Base-by-base conservation (phyloP, 2,113 vertebrate species). In the Xenopus tropicalis region DNA sequence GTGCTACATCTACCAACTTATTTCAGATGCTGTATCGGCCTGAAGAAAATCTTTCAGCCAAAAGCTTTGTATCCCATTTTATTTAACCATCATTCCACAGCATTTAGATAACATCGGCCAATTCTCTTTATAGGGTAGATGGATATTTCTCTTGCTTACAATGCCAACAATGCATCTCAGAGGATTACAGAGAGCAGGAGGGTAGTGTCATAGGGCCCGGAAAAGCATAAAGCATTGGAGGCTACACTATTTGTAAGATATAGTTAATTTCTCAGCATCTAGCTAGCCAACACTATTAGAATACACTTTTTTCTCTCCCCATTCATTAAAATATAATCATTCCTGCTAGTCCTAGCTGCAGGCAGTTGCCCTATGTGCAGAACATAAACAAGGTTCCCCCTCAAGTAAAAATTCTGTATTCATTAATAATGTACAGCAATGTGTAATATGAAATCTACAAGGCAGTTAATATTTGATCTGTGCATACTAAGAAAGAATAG, bases 61-160 rank as follows among this genome's bases (percentile, higher is more conserved):
- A 67, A 74, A 67, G 72, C 29, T 37, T 37, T 37, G 29, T 37
- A 4, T 3, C 29, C 29, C 6, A 9, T 37, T 37, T 37, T 37
- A 74, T 74, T 74, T 65, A 61, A 74, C 67, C 72, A 74, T 74
- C 72, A 61, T 74, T 66, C 61, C 54, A 20, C 65, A 61, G 64
- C 61, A 54, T 74, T 74, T 74, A 74, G 72, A 74, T 74, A 74
- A 74, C 72, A 74, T 67, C 56, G 22, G 44, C 54, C 72, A 67
- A 74, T 74, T 74, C 72, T 37, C 64, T 74, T 74, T 74, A 74
- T 74, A 43, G 64, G 72, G 67, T 64, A 59, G 56, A 12, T 42
- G 63, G 72, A 67, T 43, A 74, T 74, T 74, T 74, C 43, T 74
- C 72, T 74, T 74, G 64, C 51, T 74, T 58, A 74, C 64, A 74